A percentile compares a stretch with the other conserved stretches of the same genome.
These are phyloP conservation scores for Cynocephalus volans DNA, from an alignment of 2,113 vertebrate genomes.

Conservation along the genomic window DNA sequence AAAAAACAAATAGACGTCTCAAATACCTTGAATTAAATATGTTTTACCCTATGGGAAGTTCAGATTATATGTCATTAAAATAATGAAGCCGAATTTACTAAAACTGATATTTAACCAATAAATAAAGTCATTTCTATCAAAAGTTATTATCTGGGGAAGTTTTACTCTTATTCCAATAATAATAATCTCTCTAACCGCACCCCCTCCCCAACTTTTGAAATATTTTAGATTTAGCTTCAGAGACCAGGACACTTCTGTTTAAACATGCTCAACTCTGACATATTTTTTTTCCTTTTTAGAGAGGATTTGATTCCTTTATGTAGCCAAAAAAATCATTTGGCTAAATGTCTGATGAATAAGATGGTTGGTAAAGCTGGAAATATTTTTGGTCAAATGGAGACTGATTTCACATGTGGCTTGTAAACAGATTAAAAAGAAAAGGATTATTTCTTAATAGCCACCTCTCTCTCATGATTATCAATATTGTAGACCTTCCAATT, in stretches of 20 bases:
- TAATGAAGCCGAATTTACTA: background rate
- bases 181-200: background rate
- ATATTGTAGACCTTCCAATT: background rate
- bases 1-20: background rate
- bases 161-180: slow-evolving; percentile 34
- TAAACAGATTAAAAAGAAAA: slow-evolving; percentile 46
- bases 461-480: background rate
- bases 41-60: background rate
- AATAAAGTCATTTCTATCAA: background rate
- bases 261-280: slow-evolving; percentile 23
- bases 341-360: slow-evolving; percentile 42
- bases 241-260: background rate
- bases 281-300: background rate
- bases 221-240: slow-evolving; percentile 24
- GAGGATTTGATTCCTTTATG: slow-evolving; percentile 23
- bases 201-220: background rate
- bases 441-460: slow-evolving; percentile 2
- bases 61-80: slow-evolving; percentile 22
- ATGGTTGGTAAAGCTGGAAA: background rate
- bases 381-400: slow-evolving; percentile 58
- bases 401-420: slow-evolving; percentile 30
- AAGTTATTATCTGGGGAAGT: background rate
- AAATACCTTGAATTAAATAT: background rate
- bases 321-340: slow-evolving; percentile 42
- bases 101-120: background rate